These are phyloP conservation scores for Caenorhabditis uteleia DNA, from an alignment of 2,888 invertebrate genomes.

Conservation along the genomic window DNA sequence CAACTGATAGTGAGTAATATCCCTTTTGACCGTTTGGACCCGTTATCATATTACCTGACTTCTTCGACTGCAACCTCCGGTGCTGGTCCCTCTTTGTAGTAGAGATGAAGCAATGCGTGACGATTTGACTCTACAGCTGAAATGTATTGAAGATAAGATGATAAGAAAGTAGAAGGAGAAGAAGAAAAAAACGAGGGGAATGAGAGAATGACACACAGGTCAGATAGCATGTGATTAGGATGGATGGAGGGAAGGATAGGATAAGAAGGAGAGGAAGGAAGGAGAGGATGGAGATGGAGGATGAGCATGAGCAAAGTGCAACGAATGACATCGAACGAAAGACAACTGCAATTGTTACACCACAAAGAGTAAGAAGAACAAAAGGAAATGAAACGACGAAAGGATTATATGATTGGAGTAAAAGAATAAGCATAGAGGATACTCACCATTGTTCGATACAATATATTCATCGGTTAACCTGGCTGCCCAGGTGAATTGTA, in stretches of 20 bases:
- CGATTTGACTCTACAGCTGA: conserved; percentile 39
- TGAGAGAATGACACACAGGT: no score
- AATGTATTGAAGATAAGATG: conserved; percentile 5
- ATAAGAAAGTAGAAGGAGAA: background rate
- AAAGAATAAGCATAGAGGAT: background rate
- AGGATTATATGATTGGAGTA: background rate
- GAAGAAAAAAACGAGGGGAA: no score
- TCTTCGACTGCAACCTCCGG: conserved; percentile 58
- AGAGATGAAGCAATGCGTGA: conserved; percentile 61
- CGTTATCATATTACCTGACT: conserved; percentile 44
- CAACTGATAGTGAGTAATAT: background rate
- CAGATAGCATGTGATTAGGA: no score
- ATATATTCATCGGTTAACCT: conserved; percentile 55
- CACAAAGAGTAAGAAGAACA: background rate
- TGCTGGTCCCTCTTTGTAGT: conserved; percentile 67
- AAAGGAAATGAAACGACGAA: background rate
- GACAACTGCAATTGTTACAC: background rate
- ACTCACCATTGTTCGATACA: conserved; percentile 44
- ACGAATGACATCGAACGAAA: no score
- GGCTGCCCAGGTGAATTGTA: conserved; percentile 67
- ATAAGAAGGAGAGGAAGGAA: no score
- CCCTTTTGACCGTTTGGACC: background rate
- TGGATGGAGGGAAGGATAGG: no score
- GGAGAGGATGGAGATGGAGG: no score
- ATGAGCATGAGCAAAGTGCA: no score